phyloP scores from a whole-genome alignment of 2,113 vertebrate species.

The Pachyramphus minor region DNA sequence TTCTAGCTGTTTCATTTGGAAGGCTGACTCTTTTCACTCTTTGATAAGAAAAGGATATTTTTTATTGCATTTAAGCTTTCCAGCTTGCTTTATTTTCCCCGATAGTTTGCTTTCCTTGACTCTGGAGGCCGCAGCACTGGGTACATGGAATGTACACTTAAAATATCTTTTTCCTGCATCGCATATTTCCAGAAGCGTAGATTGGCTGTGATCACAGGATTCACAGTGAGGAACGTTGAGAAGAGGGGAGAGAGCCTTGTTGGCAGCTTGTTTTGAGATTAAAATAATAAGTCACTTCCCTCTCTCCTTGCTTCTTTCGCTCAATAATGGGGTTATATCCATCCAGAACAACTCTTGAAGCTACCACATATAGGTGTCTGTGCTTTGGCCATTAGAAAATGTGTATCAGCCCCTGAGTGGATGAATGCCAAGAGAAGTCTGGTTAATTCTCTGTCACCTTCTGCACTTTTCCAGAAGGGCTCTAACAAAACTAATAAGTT shows the following conservation, averaged over 20 bases:
- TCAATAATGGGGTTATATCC: neutral
- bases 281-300: neutral
- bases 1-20: neutral
- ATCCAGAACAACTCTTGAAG: neutral
- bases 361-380: neutral
- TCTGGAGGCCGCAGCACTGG: neutral
- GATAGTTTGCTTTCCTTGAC: neutral
- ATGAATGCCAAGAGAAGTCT: neutral
- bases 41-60: neutral
- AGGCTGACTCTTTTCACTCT: neutral
- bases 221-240: rapidly evolving
- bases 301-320: neutral
- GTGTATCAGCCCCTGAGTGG: neutral
- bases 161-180: neutral
- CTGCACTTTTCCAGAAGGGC: neutral
- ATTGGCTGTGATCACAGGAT: neutral
- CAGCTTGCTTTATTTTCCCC: neutral
- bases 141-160: neutral
- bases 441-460: neutral
- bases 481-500: neutral
- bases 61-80: neutral
- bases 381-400: neutral
- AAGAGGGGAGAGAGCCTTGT: neutral
- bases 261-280: neutral
- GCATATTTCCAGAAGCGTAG: neutral